Base-by-base conservation (phyloP, 2,888 invertebrate genomes). In the Cephus rjabovi region DNA sequence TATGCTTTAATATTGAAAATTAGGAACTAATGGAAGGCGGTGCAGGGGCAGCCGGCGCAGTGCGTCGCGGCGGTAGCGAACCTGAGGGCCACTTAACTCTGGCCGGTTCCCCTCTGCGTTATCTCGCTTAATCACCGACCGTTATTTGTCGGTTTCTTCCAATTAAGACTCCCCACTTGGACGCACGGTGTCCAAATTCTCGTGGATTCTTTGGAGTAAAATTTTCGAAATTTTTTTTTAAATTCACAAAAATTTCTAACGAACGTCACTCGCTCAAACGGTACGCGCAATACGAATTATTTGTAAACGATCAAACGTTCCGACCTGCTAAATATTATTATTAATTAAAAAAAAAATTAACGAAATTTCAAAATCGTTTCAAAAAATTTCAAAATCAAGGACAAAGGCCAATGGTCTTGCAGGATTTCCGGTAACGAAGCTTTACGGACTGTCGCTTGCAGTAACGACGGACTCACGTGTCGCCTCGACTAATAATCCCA, bases 131-230 rank as follows among this genome's bases (percentile, higher is more conserved):
- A 89, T 89, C 88, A 83, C 83, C 77, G 84, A 79, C 84, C 86
- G 86, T 86, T 87, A 88, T 88, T 86, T 86, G 88, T 86, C 87
- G 84, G 87, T 86, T 83, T 87, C 87, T 86, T 86, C 87, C 87
- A 89, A 88, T 88, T 89, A 89, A 87, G 87, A 83, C 82, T 56
- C 56, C 56, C 56, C 23, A 56, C 56, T 23, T 2, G 56, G 56
- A 23, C 23, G 2, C 56, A 56, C 56, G 23, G 2, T 23, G 23
- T 23, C 6, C 56, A 56, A 56, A 23, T 23, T 56, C 56, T 56
- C 6, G 9, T 56, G 9, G 1, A 9, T 23, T 56, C 56, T 2
- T 56, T 0, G 23, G 2, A 9, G 56, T 23, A 9, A 56, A 9
- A 23, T 56, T 56, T 56, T 56, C 9, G 56, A 56, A 56, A 56